Percentiles rank a stretch among this genome's conserved stretches.
Conservation (phyloP, 92 coral and sea anemone genomes). For the Chrysogorgia sp. region DNA sequence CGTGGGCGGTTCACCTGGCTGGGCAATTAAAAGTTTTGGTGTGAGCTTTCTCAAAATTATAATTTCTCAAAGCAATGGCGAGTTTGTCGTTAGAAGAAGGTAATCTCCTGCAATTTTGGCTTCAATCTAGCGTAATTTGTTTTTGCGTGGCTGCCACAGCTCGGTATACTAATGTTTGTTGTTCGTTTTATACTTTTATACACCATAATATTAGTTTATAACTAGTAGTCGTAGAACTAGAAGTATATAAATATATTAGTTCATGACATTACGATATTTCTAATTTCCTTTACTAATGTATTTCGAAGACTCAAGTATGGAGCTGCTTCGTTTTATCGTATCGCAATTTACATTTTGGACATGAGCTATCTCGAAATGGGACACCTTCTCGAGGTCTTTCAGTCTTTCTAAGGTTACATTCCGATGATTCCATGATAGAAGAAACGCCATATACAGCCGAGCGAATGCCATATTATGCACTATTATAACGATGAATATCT, state of each 20-base stretch:
- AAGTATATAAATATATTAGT: too few relatives aligned
- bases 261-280: too few relatives aligned
- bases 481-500: too few relatives aligned
- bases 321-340: too few relatives aligned
- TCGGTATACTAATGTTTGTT: too few relatives aligned
- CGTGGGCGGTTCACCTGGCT: not conserved
- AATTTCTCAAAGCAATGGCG: not conserved
- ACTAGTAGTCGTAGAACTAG: too few relatives aligned
- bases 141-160: too few relatives aligned
- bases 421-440: not conserved
- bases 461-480: too few relatives aligned
- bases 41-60: not conserved
- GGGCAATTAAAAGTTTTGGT: not conserved
- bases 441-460: too few relatives aligned
- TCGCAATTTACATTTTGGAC: not conserved
- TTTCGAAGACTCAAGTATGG: not conserved
- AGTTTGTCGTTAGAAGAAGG: constrained; percentile 38
- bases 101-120: constrained; percentile 2
- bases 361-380: not conserved
- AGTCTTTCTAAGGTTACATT: too few relatives aligned
- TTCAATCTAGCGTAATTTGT: not conserved
- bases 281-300: too few relatives aligned
- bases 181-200: not conserved
- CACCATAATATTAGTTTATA: not conserved
- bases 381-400: too few relatives aligned